Evolutionary conservation across 2,797 vertebrate genomes (phyloP), one percentile per base, ranked within the genome.

Genomic region (Spondyliosoma cantharus): DNA sequence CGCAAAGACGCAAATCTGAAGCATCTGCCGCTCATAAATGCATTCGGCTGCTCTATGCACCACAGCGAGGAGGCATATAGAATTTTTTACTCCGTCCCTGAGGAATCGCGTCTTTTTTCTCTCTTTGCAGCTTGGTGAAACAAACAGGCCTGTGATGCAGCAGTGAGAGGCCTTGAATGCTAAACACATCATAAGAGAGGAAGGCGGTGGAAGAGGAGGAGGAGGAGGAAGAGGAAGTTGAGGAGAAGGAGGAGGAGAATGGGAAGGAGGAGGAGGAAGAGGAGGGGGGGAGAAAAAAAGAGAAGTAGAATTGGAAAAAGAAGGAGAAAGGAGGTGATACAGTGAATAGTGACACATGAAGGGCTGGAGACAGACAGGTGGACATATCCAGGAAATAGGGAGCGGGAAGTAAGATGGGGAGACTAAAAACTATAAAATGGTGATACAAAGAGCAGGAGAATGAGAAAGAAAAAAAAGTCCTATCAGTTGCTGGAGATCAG

Each of bases 111-210:
- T 83, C 45, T 85, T 85, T 85, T 78, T 68, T 75, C 63, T 82
- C 56, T 74, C 74, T 75, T 65, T 85, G 71, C 84, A 77, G 80
- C 87, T 82, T 59, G 63, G 68, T 88, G 89, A 92, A 91, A 90
- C 92, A 91, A 92, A 90, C 83, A 90, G 86, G 88, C 81, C 88
- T 89, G 84, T 90, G 91, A 93, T 93, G 92, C 91, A 87, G 91
- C 89, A 87, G 89, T 83, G 90, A 90, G 81, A 92, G 89, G 87
- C 90, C 87, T 84, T 91, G 93, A 92, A 94, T 93, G 90, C 89
- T 94, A 93, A 95, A 91, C 83, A 84, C 89, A 81, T 87, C 82
- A 88, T 83, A 84, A 81, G 87, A 85, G 83, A 80, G 86, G 68
- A 58, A 85, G 60, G 77, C 37, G 80, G 88, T 4, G 48, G 61